Conservation (phyloP, 2,797 vertebrate species). For the Cyprinella venusta region DNA sequence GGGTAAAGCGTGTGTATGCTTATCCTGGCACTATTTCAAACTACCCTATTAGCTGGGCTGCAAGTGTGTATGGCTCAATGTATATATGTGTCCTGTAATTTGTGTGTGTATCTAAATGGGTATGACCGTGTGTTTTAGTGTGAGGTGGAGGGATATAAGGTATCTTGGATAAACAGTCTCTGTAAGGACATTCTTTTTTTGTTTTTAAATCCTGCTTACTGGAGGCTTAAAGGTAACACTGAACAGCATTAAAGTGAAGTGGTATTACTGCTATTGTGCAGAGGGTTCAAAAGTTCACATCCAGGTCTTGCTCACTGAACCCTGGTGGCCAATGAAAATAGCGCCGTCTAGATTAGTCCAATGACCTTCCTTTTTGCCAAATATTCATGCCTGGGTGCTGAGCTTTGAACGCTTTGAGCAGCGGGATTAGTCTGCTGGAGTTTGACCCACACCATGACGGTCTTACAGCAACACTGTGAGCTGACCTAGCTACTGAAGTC, state of each 20-base stretch:
- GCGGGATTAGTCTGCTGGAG: slow-evolving; percentile 54
- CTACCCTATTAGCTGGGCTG: slow-evolving; percentile 94
- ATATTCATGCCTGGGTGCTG: slow-evolving; percentile 55
- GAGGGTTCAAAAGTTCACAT: slow-evolving; percentile 75
- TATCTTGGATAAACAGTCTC: slow-evolving; percentile 85
- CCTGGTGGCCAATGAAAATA: slow-evolving; percentile 68
- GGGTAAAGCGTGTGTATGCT: slow-evolving; percentile 95
- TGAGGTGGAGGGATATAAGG: slow-evolving; percentile 75
- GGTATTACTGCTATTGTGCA: slow-evolving; percentile 71
- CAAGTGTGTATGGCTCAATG: slow-evolving; percentile 18
- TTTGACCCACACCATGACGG: slow-evolving; percentile 38
- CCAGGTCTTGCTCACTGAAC: slow-evolving; percentile 64
- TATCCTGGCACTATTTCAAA: slow-evolving; percentile 95
- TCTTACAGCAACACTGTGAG: slow-evolving; percentile 38
- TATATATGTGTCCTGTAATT: slow-evolving; percentile 33
- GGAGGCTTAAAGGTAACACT: slow-evolving; percentile 79
- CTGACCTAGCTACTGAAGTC: slow-evolving; percentile 53
- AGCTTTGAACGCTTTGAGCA: slow-evolving; percentile 53
- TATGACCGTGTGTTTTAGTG: slow-evolving; percentile 37
- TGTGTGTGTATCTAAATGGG: slow-evolving; percentile 8
- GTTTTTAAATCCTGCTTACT: slow-evolving; percentile 80
- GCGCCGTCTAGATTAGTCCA: slow-evolving; percentile 63
- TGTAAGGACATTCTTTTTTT: slow-evolving; percentile 94
- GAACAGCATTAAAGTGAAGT: slow-evolving; percentile 73
- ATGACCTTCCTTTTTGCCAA: slow-evolving; percentile 63